Base-by-base conservation (phyloP, 2,888 invertebrate genomes). In the Craniophora ligustri region DNA sequence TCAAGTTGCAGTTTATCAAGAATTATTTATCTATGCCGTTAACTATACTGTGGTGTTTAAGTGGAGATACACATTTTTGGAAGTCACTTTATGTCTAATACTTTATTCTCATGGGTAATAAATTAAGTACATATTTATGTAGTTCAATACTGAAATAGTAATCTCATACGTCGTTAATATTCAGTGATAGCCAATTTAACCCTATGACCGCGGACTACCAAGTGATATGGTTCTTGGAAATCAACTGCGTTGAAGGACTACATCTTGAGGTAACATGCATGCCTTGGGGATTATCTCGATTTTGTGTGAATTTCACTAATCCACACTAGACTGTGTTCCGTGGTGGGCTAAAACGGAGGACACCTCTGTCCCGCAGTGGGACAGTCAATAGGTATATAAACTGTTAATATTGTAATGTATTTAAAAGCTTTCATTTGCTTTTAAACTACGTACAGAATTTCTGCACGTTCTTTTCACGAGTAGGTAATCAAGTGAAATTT, bases 1-100 rank as follows among this genome's bases (percentile, higher is more conserved):
- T 60, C 53, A 48, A 65, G 49, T 54, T 60, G 55, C 47, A 69
- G 35, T 73, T 73, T 72, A 72, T 61, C 60, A 35, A 30, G 50
- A 19, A 38, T 56, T 36, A 3, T 61, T 68, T 71, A 68, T 73
- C 62, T 50, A 23, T 48, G 58, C 61, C 50, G 51, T 72, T 42
- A 42, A 60, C n/a, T 50, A 34, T 38, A 30, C n/a, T 48, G 19
- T 28, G 21, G 14, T 32, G 23, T 32, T n/a, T 41, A 30, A 48
- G n/a, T 6, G 8, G 8, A 10, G 18, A 0, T 23, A 10, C 14
- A 5, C 2, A 31, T 30, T 36, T 32, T 30, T 34, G 5, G 11
- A n/a, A 6, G 2, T 21, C 1, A 38, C 16, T 38, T 15, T 3
- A 42, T 31, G 5, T 36, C 18, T 34, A 30, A n/a, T 28, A n/a